Conservation (phyloP, 2,888 invertebrate species). For the Eudasyphora cyanicolor region DNA sequence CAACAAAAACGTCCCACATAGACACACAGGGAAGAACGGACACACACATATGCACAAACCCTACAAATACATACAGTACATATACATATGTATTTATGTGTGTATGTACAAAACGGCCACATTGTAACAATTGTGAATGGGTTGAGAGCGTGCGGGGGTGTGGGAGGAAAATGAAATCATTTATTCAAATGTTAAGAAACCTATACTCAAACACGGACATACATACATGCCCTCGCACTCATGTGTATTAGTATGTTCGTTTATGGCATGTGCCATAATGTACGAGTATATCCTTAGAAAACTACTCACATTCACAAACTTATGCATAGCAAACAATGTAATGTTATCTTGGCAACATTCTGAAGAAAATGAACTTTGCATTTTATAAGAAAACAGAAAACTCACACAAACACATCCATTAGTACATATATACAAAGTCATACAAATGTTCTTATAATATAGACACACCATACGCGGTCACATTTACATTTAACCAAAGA, state of each 20-base stretch:
- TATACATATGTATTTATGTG: neutral
- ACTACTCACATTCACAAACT: no score
- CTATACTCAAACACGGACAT: neutral
- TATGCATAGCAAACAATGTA: conserved; percentile 26
- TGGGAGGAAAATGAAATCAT: conserved; percentile 39
- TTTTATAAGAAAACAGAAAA: conserved; percentile 19
- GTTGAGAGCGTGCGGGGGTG: neutral
- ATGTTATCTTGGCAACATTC: conserved; percentile 26
- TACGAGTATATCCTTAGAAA: no score
- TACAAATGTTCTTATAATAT: neutral
- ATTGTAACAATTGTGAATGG: conserved; percentile 21
- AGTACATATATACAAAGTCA: neutral
- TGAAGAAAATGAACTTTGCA: conserved; percentile 38
- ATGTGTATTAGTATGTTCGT: neutral
- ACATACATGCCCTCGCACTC: no score
- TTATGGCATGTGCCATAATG: no score
- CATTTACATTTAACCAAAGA: conserved; percentile 21
- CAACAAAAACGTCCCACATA: conserved; percentile 25
- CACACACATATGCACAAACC: no score
- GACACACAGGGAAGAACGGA: neutral
- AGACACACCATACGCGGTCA: neutral
- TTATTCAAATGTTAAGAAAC: conserved; percentile 47
- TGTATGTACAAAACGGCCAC: neutral
- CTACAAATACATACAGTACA: no score
- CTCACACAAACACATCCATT: neutral